These are phyloP conservation scores for Mystacides longicornis DNA, from an alignment of 2,888 invertebrate species.

Conservation along the genomic window DNA sequence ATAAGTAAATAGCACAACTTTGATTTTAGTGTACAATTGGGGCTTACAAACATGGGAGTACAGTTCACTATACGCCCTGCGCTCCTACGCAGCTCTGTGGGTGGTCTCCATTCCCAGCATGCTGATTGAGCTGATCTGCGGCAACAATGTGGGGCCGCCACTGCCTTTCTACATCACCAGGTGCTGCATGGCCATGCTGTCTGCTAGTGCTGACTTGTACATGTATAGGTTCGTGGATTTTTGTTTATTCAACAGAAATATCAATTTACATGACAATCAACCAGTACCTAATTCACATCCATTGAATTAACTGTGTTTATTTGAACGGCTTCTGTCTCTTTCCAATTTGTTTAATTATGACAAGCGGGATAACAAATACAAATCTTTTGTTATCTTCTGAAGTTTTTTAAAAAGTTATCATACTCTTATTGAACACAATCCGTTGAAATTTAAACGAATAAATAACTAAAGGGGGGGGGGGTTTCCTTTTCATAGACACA, in stretches of 20 bases:
- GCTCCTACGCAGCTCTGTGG: constrained; percentile 91
- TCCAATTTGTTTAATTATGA: too few species aligned
- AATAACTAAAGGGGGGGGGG: too few species aligned
- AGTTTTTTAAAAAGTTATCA: too few species aligned
- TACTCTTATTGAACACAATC: neutral
- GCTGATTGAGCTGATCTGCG: constrained; percentile 70
- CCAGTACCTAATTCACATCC: too few species aligned
- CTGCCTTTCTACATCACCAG: constrained; percentile 84
- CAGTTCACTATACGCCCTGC: constrained; percentile 85
- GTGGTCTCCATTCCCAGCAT: constrained; percentile 83
- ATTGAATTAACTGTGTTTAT: too few species aligned
- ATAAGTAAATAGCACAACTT: too few species aligned
- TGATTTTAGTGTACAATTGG: constrained; percentile 69
- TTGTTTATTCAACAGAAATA: neutral
- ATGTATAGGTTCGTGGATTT: constrained; percentile 76
- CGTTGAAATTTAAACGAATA: too few species aligned
- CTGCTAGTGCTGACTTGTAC: constrained; percentile 80
- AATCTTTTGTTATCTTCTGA: neutral
- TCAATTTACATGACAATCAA: neutral
- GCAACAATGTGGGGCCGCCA: constrained; percentile 66
- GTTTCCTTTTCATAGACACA: too few species aligned
- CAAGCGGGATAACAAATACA: too few species aligned
- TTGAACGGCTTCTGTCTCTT: too few species aligned
- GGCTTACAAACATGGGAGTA: constrained; percentile 99
- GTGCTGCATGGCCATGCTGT: constrained; percentile 70